Conservation (phyloP, 1,140 invertebrate genomes). For the Anagrus nilaparvatae region DNA sequence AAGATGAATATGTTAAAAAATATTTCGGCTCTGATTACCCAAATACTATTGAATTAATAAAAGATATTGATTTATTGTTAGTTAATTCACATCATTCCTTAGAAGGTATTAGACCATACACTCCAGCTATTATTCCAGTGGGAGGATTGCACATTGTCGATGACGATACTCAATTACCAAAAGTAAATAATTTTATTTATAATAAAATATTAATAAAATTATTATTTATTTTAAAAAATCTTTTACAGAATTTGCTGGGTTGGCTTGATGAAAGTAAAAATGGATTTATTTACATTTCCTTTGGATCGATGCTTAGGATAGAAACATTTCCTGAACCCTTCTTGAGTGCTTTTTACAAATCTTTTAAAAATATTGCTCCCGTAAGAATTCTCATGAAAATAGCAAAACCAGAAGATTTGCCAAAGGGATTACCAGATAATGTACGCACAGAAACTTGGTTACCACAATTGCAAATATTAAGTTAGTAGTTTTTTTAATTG, state of each 20-base stretch:
- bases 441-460: slow-evolving; percentile 52
- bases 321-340: slow-evolving; percentile 37
- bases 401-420: slow-evolving; percentile 23
- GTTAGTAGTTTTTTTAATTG: too few relatives aligned
- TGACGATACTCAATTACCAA: background rate
- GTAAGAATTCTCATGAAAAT: slow-evolving; percentile 26
- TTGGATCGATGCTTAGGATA: slow-evolving; percentile 59
- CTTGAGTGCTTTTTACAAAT: slow-evolving; percentile 21
- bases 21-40: background rate
- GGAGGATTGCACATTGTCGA: background rate
- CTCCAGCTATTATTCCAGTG: background rate
- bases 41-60: background rate
- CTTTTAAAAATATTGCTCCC: slow-evolving; percentile 24
- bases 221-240: background rate
- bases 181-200: background rate
- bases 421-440: slow-evolving; percentile 44
- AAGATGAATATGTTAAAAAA: slow-evolving; percentile 2
- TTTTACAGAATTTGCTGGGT: slow-evolving; percentile 41
- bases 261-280: slow-evolving; percentile 54
- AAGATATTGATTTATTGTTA: background rate
- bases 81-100: background rate
- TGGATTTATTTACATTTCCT: slow-evolving; percentile 61
- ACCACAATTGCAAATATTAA: slow-evolving; percentile 45
- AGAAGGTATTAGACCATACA: background rate
- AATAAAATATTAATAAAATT: background rate